Percentiles rank a stretch among this genome's conserved stretches.
phyloP scores from a whole-genome alignment of 2,888 invertebrate species.

The Chaetogeoica ovagalla region DNA sequence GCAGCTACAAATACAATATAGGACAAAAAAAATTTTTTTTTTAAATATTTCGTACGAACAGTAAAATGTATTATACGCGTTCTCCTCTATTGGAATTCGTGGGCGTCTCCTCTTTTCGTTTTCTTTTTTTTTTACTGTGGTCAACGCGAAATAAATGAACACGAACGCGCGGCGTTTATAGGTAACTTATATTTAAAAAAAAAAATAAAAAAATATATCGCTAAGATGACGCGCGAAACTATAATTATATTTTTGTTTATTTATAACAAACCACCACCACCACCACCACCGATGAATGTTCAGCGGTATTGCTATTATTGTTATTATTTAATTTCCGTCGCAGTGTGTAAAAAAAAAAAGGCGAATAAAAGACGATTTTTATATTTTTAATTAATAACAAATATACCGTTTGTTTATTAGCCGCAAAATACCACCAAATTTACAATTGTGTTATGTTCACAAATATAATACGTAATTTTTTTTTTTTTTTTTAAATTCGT shows the following conservation, averaged over 20 bases:
- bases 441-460: too few relatives aligned
- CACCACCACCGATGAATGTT: conserved; percentile 38
- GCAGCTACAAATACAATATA: too few relatives aligned
- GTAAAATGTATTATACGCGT: too few relatives aligned
- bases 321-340: conserved; percentile 9
- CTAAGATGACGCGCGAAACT: conserved; percentile 47
- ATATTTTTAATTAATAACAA: too few relatives aligned
- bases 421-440: too few relatives aligned
- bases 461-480: too few relatives aligned
- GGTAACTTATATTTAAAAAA: conserved; percentile 41
- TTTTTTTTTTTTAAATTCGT: too few relatives aligned
- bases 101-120: too few relatives aligned
- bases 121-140: too few relatives aligned
- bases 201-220: conserved; percentile 15
- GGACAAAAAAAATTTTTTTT: not conserved
- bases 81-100: not conserved
- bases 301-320: too few relatives aligned
- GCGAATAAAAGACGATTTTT: too few relatives aligned
- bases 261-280: conserved; percentile 45
- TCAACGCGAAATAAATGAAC: not conserved
- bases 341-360: not conserved
- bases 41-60: not conserved
- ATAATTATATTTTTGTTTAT: conserved; percentile 53
- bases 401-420: too few relatives aligned
- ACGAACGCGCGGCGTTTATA: not conserved